Evolutionary conservation across 2,888 invertebrate genomes (phyloP).

Genomic region (Hyposoter dolosus): DNA sequence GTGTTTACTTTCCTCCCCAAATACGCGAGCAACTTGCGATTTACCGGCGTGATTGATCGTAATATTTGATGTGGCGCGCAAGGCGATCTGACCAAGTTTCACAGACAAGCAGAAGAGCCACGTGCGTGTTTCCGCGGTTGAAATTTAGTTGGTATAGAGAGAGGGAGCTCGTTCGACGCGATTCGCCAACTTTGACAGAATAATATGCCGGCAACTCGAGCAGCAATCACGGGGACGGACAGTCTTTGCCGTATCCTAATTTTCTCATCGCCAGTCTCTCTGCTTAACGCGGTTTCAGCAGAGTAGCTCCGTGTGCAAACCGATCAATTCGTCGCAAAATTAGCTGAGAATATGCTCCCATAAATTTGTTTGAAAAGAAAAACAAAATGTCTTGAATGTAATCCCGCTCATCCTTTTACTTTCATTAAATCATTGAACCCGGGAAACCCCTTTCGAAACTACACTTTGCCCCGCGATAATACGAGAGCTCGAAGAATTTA

Average conservation of each 20-base stretch:
- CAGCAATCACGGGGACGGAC: too few species aligned
- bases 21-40: slow-evolving; percentile 50
- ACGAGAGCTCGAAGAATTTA: slow-evolving; percentile 59
- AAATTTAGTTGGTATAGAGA: too few species aligned
- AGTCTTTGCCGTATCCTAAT: too few species aligned
- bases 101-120: not conserved
- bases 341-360: not conserved
- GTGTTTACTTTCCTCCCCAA: slow-evolving; percentile 42
- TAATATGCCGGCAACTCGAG: too few species aligned
- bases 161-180: too few species aligned
- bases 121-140: too few species aligned
- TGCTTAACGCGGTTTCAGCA: too few species aligned
- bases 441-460: not conserved
- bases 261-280: too few species aligned
- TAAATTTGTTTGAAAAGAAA: not conserved
- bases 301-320: too few species aligned
- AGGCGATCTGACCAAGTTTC: slow-evolving; percentile 51
- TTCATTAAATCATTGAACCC: too few species aligned
- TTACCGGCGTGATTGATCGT: too few species aligned
- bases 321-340: not conserved
- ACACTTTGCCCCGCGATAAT: slow-evolving; percentile 4
- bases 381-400: slow-evolving; percentile 39
- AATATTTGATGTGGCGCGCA: too few species aligned
- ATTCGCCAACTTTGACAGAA: slow-evolving; percentile 26
- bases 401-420: slow-evolving; percentile 18